Evolutionary conservation across 2,888 invertebrate genomes (phyloP).

Genomic region (Eretmocerus hayati): DNA sequence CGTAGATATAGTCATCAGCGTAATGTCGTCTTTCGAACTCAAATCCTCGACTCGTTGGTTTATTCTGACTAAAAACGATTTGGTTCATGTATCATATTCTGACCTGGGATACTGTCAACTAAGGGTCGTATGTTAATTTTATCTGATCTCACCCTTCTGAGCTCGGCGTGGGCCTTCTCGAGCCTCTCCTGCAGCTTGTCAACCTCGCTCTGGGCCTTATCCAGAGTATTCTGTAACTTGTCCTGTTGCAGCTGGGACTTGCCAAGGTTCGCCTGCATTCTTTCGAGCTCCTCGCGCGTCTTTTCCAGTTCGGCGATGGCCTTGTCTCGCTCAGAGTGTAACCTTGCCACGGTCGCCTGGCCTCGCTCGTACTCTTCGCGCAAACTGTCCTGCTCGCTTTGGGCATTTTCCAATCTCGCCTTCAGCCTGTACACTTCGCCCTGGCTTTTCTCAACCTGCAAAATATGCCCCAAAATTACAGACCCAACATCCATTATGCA

Average conservation of each 20-base stretch:
- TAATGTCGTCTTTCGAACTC: too few relatives aligned
- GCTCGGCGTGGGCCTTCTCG: slow-evolving; percentile 75
- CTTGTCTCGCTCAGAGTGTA: slow-evolving; percentile 84
- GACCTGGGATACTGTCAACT: too few relatives aligned
- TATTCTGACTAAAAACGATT: too few relatives aligned
- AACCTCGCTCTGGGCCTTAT: slow-evolving; percentile 83
- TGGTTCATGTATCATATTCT: too few relatives aligned
- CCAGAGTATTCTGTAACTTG: slow-evolving; percentile 80
- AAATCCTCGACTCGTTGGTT: too few relatives aligned
- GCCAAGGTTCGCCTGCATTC: slow-evolving; percentile 81
- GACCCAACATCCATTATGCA: too few relatives aligned
- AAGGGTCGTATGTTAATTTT: too few relatives aligned
- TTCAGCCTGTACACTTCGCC: slow-evolving; percentile 91
- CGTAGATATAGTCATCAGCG: too few relatives aligned
- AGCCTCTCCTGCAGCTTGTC: slow-evolving; percentile 84
- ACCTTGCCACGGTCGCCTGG: slow-evolving; percentile 73
- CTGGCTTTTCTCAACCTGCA: slow-evolving; percentile 74
- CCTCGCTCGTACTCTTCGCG: slow-evolving; percentile 87
- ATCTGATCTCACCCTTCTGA: slow-evolving; percentile 75
- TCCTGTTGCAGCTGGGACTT: slow-evolving; percentile 89
- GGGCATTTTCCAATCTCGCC: slow-evolving; percentile 89
- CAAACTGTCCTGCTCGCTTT: slow-evolving; percentile 87
- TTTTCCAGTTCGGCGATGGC: slow-evolving; percentile 80
- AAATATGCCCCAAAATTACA: too few relatives aligned
- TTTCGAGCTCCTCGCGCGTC: slow-evolving; percentile 78